Percentiles rank a stretch among this genome's conserved stretches.
phyloP scores from a whole-genome alignment of 2,888 invertebrate genomes.

The Trichopria drosophilae region DNA sequence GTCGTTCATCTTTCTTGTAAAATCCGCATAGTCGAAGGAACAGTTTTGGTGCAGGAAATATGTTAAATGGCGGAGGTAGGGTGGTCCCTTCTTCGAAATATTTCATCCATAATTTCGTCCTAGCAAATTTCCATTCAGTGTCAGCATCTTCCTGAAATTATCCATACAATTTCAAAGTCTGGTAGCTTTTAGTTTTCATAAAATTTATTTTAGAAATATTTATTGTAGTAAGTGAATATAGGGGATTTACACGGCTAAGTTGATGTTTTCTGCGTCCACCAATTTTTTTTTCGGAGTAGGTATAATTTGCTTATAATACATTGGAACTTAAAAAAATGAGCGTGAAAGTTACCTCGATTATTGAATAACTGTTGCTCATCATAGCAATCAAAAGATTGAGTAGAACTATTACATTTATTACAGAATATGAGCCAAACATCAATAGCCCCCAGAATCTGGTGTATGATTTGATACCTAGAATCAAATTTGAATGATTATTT shows the following conservation, averaged over 20 bases:
- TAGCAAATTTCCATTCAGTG: slow-evolving; percentile 95
- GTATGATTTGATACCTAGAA: slow-evolving; percentile 74
- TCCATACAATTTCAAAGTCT: slow-evolving; percentile 5
- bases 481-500: too few relatives aligned
- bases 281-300: neutral
- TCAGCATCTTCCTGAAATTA: slow-evolving; percentile 81
- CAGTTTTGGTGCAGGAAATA: slow-evolving; percentile 85
- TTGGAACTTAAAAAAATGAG: too few relatives aligned
- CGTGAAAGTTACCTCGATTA: slow-evolving; percentile 85
- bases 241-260: too few relatives aligned
- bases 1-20: too few relatives aligned
- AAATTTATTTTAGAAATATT: too few relatives aligned
- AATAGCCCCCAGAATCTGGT: slow-evolving; percentile 93
- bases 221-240: too few relatives aligned
- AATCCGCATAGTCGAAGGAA: slow-evolving; percentile 69
- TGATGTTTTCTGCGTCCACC: neutral
- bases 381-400: slow-evolving; percentile 94
- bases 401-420: slow-evolving; percentile 91
- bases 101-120: slow-evolving; percentile 92
- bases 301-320: too few relatives aligned
- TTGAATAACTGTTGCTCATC: slow-evolving; percentile 96
- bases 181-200: too few relatives aligned
- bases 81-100: slow-evolving; percentile 93
- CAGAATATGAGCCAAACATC: slow-evolving; percentile 95
- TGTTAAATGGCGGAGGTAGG: slow-evolving; percentile 91